Base-by-base conservation (phyloP, 2,113 vertebrate genomes). In the Hypomesus transpacificus region DNA sequence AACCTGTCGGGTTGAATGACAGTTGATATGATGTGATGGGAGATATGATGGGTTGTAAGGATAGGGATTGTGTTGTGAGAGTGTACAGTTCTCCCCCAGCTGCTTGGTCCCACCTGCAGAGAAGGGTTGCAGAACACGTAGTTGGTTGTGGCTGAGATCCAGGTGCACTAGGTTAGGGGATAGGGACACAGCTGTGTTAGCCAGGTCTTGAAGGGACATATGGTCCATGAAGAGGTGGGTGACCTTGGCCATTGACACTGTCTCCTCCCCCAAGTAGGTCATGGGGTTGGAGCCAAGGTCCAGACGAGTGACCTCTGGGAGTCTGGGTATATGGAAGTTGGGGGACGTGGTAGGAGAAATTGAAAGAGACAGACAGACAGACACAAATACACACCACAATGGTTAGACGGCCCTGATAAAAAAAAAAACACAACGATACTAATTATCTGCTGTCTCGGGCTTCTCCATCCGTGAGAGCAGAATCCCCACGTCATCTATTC, bases 201-300 rank as follows among this genome's bases (percentile, higher is more conserved):
- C 92, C 68, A 99, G 81, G 0, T 95, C 95, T 87, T 99, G 97
- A 68, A 99, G 90, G 46, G 92, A 91, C 11, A 94, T 94, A 1
- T 95, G 93, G 82, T 96, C 93, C 84, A 98, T 83, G 81, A 86
- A 86, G 66, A 99, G 93, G 62, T 95, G 94, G 69, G 91, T 94
- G 73, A 99, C 88, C 0, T 93, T 94, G 0, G 90, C 74, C 93
- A 98, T 94, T 73, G 85, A 91, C 76, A 98, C 82, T 2, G 87
- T 91, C 52, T 97, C 95, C 82, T 98, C 95, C 0, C 93, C 91
- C 4, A 93, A 64, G 0, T 94, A 96, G 4, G 94, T 96, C 91
- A 98, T 94, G 4, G 96, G 95, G 81, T 98, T 98, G 89, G 94
- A 91, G 77, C 95, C 90, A 79, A 98, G 74, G 39, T 98, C 95